phyloP scores from a whole-genome alignment of 2,797 vertebrate species.

The Cuniculus paca region DNA sequence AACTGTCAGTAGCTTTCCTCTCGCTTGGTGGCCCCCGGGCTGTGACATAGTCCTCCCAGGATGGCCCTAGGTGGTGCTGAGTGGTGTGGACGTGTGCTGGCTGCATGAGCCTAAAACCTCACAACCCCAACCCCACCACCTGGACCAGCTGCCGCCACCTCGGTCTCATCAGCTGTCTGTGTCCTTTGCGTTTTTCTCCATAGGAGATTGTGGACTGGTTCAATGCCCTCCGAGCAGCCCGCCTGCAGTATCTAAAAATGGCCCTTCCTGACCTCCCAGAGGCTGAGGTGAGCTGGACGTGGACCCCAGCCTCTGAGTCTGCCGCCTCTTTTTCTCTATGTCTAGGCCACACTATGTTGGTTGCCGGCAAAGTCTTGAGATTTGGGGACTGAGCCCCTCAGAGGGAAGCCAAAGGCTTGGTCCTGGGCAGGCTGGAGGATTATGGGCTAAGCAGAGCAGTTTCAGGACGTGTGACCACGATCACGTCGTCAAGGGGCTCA shows the following conservation, averaged over 20 bases:
- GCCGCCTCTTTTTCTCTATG: neutral
- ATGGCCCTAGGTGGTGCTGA: neutral
- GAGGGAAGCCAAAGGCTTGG: neutral
- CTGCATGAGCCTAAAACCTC: neutral
- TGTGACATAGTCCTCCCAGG: neutral
- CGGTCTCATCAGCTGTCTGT: neutral
- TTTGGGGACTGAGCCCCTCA: neutral
- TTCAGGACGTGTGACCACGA: neutral
- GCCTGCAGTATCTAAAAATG: slow-evolving; percentile 93
- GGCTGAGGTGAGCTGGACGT: slow-evolving; percentile 89
- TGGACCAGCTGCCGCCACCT: neutral
- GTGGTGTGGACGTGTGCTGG: neutral
- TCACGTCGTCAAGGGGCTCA: neutral
- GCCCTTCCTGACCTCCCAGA: slow-evolving; percentile 92
- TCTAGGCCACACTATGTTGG: neutral
- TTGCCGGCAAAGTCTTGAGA: neutral
- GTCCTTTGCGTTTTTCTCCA: slow-evolving; percentile 54
- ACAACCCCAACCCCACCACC: neutral
- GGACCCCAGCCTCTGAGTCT: neutral
- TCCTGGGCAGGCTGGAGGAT: neutral
- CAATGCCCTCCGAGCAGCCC: slow-evolving; percentile 94
- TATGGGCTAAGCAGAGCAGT: neutral
- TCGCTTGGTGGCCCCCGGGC: neutral
- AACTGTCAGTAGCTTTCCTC: neutral
- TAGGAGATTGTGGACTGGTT: slow-evolving; percentile 98